A percentile compares a stretch with the other conserved stretches of the same genome.
These are phyloP conservation scores for Neogale vison DNA, from an alignment of 2,113 vertebrate species.

Conservation along the genomic window DNA sequence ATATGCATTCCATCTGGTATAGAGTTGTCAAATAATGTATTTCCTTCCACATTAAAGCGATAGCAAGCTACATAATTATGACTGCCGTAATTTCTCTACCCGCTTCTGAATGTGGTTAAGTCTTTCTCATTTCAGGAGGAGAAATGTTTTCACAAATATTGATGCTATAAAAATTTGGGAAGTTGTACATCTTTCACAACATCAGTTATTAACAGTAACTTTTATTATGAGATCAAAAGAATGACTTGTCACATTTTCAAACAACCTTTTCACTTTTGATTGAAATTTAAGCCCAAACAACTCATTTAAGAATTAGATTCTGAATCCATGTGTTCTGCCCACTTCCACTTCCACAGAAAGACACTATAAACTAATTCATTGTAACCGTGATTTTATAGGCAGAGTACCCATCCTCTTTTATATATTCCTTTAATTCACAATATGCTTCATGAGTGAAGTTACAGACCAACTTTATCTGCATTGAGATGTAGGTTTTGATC, in stretches of 20 bases:
- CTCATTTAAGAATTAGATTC: conserved; percentile 4
- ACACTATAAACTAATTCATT: background rate
- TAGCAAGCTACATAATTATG: background rate
- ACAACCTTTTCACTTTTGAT: background rate
- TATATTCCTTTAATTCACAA: background rate
- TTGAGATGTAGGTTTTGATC: background rate
- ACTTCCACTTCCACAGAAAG: background rate
- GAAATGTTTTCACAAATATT: background rate
- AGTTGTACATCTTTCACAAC: background rate
- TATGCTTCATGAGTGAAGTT: background rate
- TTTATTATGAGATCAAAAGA: background rate
- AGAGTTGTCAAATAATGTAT: conserved; percentile 32
- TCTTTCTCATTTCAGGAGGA: background rate
- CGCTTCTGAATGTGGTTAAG: background rate
- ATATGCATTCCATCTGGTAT: conserved; percentile 39
- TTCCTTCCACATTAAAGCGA: conserved; percentile 25
- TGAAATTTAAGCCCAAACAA: background rate
- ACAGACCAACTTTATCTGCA: background rate
- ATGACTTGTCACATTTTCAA: background rate
- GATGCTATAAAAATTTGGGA: background rate
- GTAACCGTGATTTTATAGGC: background rate
- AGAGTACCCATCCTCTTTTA: background rate
- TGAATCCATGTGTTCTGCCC: background rate
- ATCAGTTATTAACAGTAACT: background rate
- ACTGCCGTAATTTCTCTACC: background rate